Evolutionary conservation across 2,888 invertebrate genomes (phyloP).

Genomic region (Troilus luridus): DNA sequence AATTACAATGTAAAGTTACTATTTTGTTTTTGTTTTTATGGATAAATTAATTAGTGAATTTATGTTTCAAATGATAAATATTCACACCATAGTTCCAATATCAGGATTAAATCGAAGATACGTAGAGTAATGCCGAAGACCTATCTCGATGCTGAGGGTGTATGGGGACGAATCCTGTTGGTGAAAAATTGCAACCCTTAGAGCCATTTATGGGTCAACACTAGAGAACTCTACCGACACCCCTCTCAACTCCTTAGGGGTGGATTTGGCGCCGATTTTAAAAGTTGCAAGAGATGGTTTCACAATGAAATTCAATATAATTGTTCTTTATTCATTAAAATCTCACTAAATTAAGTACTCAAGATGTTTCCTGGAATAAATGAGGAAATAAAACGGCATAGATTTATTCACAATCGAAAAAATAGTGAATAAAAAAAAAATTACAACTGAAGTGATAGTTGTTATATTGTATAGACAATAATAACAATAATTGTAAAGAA

Average conservation of each 20-base stretch:
- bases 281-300: neutral
- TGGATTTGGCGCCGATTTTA: neutral
- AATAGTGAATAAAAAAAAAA: too few species aligned
- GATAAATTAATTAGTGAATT: neutral
- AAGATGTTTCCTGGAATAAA: too few species aligned
- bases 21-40: too few species aligned
- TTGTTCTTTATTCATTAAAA: too few species aligned
- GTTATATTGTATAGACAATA: too few species aligned
- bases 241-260: neutral
- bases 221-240: neutral
- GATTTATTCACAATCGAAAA: too few species aligned
- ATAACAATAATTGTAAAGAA: too few species aligned
- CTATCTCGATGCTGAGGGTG: neutral
- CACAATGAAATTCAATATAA: neutral
- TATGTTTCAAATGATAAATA: neutral
- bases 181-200: conserved; percentile 53
- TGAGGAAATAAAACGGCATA: too few species aligned
- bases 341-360: too few species aligned
- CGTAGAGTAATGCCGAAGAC: neutral
- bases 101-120: neutral
- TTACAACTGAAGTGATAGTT: too few species aligned
- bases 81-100: neutral
- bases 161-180: conserved; percentile 47
- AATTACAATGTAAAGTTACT: too few species aligned
- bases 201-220: neutral